Evolutionary conservation across 1,140 invertebrate genomes (phyloP).

Genomic region (Trigoniulus corallinus): DNA sequence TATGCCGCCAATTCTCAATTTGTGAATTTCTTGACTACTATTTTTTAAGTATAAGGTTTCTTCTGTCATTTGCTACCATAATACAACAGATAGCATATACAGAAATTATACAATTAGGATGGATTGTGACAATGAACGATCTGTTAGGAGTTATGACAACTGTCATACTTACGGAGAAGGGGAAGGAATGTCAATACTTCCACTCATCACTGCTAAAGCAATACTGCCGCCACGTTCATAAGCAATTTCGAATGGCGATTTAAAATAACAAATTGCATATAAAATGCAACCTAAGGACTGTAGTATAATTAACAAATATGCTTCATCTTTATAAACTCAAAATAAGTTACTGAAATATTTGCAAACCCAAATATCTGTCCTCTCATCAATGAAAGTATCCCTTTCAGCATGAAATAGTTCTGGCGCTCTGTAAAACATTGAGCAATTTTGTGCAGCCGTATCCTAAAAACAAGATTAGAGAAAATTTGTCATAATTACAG

Average conservation of each 20-base stretch:
- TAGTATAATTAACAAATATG: slow-evolving; percentile 21
- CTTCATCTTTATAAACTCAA: not conserved
- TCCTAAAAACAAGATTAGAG: slow-evolving; percentile 27
- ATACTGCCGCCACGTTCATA: slow-evolving; percentile 75
- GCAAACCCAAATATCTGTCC: slow-evolving; percentile 71
- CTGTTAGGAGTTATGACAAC: not conserved
- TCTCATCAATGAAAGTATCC: slow-evolving; percentile 59
- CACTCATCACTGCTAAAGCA: slow-evolving; percentile 63
- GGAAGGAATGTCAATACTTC: slow-evolving; percentile 53
- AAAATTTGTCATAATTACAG: not conserved
- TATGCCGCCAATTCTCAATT: too few relatives aligned
- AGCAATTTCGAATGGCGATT: slow-evolving; percentile 67
- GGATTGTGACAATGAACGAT: not conserved
- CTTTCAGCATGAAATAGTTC: slow-evolving; percentile 74
- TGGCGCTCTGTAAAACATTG: slow-evolving; percentile 72
- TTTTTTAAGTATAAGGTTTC: not conserved
- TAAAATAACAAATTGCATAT: slow-evolving; percentile 69
- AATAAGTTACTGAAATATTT: not conserved
- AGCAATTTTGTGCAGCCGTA: slow-evolving; percentile 61
- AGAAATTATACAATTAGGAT: not conserved
- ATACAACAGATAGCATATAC: slow-evolving; percentile 1
- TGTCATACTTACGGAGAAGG: slow-evolving; percentile 45
- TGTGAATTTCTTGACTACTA: too few relatives aligned
- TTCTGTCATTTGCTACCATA: not conserved
- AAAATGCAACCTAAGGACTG: slow-evolving; percentile 71